Evolutionary conservation across 2,888 invertebrate genomes (phyloP).

Genomic region (Tetramorium bicarinatum): DNA sequence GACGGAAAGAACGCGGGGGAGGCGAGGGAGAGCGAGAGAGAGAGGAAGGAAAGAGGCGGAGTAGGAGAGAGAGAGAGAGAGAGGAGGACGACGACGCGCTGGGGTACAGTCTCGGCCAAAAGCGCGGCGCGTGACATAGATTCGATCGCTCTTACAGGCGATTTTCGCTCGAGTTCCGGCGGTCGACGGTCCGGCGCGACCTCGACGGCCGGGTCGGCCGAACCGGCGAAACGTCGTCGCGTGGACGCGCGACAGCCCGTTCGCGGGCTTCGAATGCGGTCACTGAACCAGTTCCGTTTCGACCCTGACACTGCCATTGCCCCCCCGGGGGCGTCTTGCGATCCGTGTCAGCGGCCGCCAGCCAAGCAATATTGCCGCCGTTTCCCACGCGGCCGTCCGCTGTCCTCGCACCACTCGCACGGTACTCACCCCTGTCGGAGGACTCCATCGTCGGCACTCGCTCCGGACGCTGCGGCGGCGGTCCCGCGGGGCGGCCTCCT

Average conservation of each 20-base stretch:
- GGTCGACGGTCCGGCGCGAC: not conserved
- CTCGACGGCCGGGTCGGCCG: not conserved
- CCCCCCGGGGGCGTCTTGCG: conserved; percentile 81
- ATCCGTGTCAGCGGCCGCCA: conserved; percentile 83
- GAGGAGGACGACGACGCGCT: conserved; percentile 44
- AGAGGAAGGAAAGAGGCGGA: not conserved
- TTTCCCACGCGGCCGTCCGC: conserved; percentile 60
- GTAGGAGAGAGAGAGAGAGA: conserved; percentile 56
- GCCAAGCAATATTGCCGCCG: conserved; percentile 77
- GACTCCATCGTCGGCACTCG: conserved; percentile 81
- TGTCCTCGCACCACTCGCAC: conserved; percentile 14
- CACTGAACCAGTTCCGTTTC: conserved; percentile 88
- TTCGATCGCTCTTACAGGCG: conserved; percentile 65
- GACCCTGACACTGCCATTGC: conserved; percentile 90
- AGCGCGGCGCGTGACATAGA: conserved; percentile 82
- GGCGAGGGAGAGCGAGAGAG: conserved; percentile 57
- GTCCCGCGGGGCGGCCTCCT: not conserved
- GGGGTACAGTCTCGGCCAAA: conserved; percentile 82
- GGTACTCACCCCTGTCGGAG: conserved; percentile 84
- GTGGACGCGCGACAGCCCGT: conserved; percentile 56
- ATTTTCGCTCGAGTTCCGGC: conserved; percentile 63
- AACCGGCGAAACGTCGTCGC: conserved; percentile 36
- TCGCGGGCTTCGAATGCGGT: conserved; percentile 86
- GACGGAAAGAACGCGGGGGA: conserved; percentile 63
- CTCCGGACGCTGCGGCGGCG: conserved; percentile 7